Conservation (phyloP, 2,888 invertebrate genomes). For the Pegoplata infirma region DNA sequence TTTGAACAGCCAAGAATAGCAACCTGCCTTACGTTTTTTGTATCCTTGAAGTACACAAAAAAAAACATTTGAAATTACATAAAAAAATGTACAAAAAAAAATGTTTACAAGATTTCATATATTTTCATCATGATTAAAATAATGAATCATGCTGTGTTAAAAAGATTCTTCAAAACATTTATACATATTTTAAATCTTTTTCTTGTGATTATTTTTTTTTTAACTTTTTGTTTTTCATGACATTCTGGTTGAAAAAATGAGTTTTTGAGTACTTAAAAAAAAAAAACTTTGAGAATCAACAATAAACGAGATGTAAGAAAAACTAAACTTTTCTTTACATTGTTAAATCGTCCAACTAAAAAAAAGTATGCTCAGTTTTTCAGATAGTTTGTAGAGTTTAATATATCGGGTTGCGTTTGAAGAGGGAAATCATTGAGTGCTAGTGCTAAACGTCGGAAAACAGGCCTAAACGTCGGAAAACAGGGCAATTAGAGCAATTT, state of each 20-base stretch:
- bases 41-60: background rate
- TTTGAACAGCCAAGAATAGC: background rate
- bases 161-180: slow-evolving; percentile 28
- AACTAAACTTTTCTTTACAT: slow-evolving; percentile 32
- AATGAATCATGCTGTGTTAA: slow-evolving; percentile 49
- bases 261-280: slow-evolving; percentile 39
- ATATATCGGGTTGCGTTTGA: no score
- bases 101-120: slow-evolving; percentile 28
- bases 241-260: slow-evolving; percentile 33
- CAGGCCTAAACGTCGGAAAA: no score
- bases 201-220: slow-evolving; percentile 3
- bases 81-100: background rate
- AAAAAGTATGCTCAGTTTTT: background rate
- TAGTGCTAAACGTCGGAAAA: no score
- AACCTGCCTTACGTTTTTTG: background rate
- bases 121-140: slow-evolving; percentile 48
- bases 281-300: slow-evolving; percentile 47
- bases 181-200: background rate
- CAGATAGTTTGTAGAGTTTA: background rate
- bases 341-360: background rate
- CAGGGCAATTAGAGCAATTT: no score
- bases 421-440: no score
- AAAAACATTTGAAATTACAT: slow-evolving; percentile 34
- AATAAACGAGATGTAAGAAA: slow-evolving; percentile 40
- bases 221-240: slow-evolving; percentile 6